Conservation (phyloP, 2,797 vertebrate species). For the Neomorphus geoffroyi region DNA sequence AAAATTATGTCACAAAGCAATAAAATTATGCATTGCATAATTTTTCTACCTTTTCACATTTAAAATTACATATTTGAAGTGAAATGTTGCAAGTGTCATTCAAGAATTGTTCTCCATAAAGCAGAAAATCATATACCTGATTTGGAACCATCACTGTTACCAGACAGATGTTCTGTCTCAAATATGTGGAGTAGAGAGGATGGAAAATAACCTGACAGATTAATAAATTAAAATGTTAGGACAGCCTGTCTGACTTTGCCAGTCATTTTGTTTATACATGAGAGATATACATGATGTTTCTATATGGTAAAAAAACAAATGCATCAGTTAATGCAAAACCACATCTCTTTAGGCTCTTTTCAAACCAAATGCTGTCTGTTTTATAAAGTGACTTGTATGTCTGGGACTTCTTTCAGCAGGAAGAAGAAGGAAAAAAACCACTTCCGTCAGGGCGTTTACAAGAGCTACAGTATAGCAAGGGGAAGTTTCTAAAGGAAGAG, state of each 20-base stretch:
- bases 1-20: background rate
- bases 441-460: conserved; percentile 40
- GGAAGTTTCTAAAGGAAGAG: conserved; percentile 67
- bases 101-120: background rate
- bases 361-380: background rate
- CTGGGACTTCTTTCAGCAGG: conserved; percentile 23
- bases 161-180: conserved; percentile 48
- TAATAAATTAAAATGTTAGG: background rate
- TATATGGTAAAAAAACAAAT: background rate
- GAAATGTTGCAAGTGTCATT: background rate
- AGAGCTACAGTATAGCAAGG: conserved; percentile 45
- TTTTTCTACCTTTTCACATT: background rate
- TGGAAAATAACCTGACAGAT: conserved; percentile 12
- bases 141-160: background rate
- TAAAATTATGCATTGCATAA: background rate
- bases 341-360: background rate
- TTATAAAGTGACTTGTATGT: background rate
- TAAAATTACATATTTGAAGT: background rate
- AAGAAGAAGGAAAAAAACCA: conserved; percentile 36
- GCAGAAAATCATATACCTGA: background rate
- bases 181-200: background rate
- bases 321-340: background rate
- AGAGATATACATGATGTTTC: background rate
- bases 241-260: conserved; percentile 5
- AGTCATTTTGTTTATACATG: conserved; percentile 31